Conservation (phyloP, 1,140 invertebrate genomes). For the Neoseiulus cucumeris region DNA sequence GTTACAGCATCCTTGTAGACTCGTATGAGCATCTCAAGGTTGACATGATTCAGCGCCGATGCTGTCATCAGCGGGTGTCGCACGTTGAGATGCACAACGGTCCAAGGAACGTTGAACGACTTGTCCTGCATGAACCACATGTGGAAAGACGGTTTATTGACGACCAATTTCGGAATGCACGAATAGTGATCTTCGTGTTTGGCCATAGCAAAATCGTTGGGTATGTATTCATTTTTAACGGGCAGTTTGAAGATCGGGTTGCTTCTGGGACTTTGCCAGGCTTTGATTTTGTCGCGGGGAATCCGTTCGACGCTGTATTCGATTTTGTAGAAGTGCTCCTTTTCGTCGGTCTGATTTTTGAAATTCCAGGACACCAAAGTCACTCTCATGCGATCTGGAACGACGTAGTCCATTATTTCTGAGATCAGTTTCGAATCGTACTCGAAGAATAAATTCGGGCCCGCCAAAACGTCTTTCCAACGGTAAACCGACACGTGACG, state of each 20-base stretch:
- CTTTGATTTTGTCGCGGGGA: neutral
- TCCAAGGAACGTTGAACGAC: neutral
- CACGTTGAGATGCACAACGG: neutral
- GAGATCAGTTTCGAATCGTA: neutral
- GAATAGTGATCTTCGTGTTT: neutral
- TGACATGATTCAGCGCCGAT: neutral
- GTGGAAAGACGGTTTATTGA: neutral
- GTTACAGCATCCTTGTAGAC: neutral
- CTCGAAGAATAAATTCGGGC: neutral
- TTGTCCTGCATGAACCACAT: slow-evolving; percentile 10
- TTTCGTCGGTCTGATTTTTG: neutral
- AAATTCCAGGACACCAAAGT: neutral
- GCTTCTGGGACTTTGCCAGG: neutral
- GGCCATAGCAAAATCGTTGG: neutral
- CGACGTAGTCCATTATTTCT: neutral
- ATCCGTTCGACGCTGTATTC: neutral
- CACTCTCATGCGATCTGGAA: neutral
- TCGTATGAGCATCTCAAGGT: neutral
- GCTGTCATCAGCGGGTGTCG: neutral
- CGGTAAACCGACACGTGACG: neutral
- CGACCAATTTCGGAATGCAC: neutral
- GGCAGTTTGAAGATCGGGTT: neutral
- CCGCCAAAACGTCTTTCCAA: neutral
- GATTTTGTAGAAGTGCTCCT: neutral
- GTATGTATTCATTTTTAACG: neutral